phyloP scores from a whole-genome alignment of 2,113 vertebrate genomes.

The Dryoscopus gambensis region DNA sequence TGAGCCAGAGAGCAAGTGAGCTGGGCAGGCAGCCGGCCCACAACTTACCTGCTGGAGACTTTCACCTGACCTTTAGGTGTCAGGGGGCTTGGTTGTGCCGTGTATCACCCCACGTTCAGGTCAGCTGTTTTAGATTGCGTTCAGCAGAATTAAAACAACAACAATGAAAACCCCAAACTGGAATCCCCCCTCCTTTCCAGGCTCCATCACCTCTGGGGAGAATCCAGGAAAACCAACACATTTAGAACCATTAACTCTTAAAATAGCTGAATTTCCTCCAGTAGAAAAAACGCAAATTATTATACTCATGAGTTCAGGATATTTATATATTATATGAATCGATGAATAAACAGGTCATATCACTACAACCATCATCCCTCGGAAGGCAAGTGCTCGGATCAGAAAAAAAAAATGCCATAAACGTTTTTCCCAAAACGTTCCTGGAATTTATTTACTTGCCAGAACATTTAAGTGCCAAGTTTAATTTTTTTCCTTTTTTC shows the following conservation, averaged over 20 bases:
- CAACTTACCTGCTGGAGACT: constrained; percentile 21
- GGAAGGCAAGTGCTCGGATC: background rate
- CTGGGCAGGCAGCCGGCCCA: background rate
- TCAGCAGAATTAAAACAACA: background rate
- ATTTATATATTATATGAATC: constrained; percentile 25
- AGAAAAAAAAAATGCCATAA: background rate
- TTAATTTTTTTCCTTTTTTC: background rate
- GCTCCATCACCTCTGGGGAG: constrained; percentile 33
- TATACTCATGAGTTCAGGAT: constrained; percentile 2
- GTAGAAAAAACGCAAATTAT: background rate
- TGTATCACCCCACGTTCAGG: background rate
- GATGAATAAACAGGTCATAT: constrained; percentile 7
- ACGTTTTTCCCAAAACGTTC: background rate
- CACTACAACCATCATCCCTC: background rate
- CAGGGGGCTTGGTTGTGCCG: background rate
- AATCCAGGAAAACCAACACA: constrained; percentile 70
- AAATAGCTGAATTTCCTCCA: constrained; percentile 55
- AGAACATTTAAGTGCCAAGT: background rate
- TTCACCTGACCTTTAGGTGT: constrained; percentile 44
- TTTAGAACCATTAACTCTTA: constrained; percentile 64
- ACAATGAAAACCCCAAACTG: background rate
- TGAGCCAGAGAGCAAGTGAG: constrained; percentile 7
- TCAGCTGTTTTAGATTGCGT: background rate
- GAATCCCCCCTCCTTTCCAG: constrained; percentile 2
- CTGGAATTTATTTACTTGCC: constrained; percentile 27